A percentile compares a stretch with the other conserved stretches of the same genome.
phyloP scores from a whole-genome alignment of 1,140 invertebrate genomes.

The Microvelia longipes region DNA sequence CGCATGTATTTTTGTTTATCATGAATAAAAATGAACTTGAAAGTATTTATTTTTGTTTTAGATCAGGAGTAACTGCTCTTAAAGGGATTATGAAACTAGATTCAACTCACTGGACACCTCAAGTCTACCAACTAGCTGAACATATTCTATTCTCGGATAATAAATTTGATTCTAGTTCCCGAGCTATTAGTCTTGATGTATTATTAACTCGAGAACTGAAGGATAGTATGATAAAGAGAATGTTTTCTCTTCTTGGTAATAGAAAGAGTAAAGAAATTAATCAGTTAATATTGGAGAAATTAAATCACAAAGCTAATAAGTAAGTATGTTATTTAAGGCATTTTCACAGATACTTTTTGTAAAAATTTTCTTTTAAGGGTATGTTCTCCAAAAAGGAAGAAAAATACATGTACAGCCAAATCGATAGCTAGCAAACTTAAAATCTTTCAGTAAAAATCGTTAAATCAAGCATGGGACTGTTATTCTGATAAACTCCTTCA shows the following conservation, averaged over 20 bases:
- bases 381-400: no score
- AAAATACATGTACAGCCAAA: no score
- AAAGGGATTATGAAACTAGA: constrained; percentile 43
- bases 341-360: no score
- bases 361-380: no score
- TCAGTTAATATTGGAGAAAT: constrained; percentile 45
- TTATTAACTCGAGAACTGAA: constrained; percentile 42
- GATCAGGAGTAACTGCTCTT: constrained; percentile 43
- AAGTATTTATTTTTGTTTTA: constrained; percentile 10
- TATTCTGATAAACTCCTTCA: no score
- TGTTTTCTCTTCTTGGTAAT: background rate
- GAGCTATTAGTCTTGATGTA: constrained; percentile 54
- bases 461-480: no score
- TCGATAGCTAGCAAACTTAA: no score
- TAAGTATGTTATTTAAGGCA: no score
- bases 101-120: constrained; percentile 30
- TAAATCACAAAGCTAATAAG: constrained; percentile 41
- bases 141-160: constrained; percentile 43
- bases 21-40: no score
- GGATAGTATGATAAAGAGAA: constrained; percentile 28
- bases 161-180: constrained; percentile 49
- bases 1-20: no score
- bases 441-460: no score
- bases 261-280: constrained; percentile 30
- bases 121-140: constrained; percentile 34